Base-by-base conservation (phyloP, 2,888 invertebrate genomes). In the Fragum whitleyi region DNA sequence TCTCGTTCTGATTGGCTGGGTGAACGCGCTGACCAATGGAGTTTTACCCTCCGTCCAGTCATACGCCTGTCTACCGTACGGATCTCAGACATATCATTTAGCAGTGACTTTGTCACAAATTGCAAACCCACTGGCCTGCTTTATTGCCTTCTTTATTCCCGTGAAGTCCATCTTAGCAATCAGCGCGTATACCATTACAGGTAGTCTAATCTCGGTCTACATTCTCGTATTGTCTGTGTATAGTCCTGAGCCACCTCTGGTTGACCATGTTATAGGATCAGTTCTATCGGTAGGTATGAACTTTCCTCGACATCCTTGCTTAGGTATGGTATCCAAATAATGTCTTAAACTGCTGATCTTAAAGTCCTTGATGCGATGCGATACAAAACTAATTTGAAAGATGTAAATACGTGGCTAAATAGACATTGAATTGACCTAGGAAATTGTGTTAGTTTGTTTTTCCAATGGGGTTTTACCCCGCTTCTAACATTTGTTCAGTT, bases 11-110 rank as follows among this genome's bases (percentile, higher is more conserved):
- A 95, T 94, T 28, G 94, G 93, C 0, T 93, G 94, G 90, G 94
- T 96, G 69, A 96, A 96, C 91, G 95, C 96, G 81, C 95, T 97
- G 69, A 95, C 95, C 90, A 97, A 97, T 94, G 97, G 97, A 65
- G 95, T 97, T 88, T 95, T 97, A 87, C 97, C 97, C 21, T 96
- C 97, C 80, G 95, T 97, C 86, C 97, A 97, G 94, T 96, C 97
- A 61, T 97, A 96, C 93, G 96, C 97, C 67, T 96, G 96, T 92
- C 95, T 97, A 90, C 97, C 97, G 11, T 97, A 97, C 94, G 97
- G 97, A 95, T 92, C 94, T 95, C 68, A 79, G 59, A 95, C 96
- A 0, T 97, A 97, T 94, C 97, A 97, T 94, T 94, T 97, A 91
- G 95, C 97, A 6, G 96, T 96, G 70, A 96, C 96, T 74, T 95